Conservation (phyloP, 2,888 invertebrate genomes). For the Drosophila limbata region DNA sequence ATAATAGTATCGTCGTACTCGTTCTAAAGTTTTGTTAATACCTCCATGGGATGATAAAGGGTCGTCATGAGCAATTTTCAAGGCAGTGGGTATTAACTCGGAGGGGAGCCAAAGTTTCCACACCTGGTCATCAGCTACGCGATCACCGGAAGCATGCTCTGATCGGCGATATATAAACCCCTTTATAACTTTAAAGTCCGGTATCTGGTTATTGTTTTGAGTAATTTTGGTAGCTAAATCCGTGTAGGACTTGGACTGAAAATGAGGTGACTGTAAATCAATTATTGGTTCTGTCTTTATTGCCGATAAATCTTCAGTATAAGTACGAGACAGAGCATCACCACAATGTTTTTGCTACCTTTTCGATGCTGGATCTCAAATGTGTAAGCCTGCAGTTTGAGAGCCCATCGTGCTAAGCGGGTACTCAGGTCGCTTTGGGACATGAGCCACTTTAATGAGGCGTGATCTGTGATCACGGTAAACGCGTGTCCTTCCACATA, state of each 20-base stretch:
- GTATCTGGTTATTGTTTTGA: background rate
- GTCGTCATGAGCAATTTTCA: too few relatives aligned
- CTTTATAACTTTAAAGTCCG: background rate
- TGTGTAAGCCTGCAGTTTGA: background rate
- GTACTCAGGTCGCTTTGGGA: background rate
- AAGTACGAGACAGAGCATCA: background rate
- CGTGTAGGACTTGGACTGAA: background rate
- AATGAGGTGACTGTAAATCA: background rate
- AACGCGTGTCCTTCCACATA: background rate
- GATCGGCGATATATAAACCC: background rate
- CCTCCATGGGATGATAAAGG: too few relatives aligned
- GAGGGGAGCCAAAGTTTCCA: background rate
- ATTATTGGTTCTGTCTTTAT: too few relatives aligned
- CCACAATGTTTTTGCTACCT: background rate
- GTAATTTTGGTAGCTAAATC: background rate
- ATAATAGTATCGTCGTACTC: background rate
- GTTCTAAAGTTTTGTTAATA: too few relatives aligned
- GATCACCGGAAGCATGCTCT: background rate
- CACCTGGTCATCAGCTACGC: background rate
- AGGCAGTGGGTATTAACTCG: too few relatives aligned
- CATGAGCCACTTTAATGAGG: conserved; percentile 17
- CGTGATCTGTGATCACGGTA: conserved; percentile 16
- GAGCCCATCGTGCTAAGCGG: background rate
- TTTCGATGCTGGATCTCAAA: background rate
- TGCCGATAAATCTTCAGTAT: background rate